These are phyloP conservation scores for Drosophila rubida DNA, from an alignment of 2,888 invertebrate genomes.

Conservation along the genomic window DNA sequence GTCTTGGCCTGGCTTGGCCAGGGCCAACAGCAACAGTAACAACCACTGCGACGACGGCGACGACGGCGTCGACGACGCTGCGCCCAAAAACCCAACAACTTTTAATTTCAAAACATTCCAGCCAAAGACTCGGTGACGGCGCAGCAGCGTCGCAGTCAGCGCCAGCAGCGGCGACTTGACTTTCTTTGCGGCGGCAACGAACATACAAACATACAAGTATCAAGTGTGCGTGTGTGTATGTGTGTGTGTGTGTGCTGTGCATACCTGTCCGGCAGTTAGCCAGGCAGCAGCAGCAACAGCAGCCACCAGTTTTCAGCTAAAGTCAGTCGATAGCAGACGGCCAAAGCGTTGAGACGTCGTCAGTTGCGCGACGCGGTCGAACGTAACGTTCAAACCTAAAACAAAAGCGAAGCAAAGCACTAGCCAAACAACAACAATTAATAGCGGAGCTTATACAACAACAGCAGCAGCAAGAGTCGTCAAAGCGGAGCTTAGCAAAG, in stretches of 20 bases:
- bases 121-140: slow-evolving; percentile 47
- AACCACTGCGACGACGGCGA: neutral
- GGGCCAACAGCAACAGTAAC: slow-evolving; percentile 54
- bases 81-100: slow-evolving; percentile 78
- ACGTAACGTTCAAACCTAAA: slow-evolving; percentile 18
- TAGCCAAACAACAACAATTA: slow-evolving; percentile 27
- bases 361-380: slow-evolving; percentile 34
- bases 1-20: slow-evolving; percentile 48
- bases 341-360: slow-evolving; percentile 73
- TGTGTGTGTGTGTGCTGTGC: neutral
- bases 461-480: slow-evolving; percentile 3
- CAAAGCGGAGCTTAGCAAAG: slow-evolving; percentile 6
- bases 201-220: slow-evolving; percentile 26
- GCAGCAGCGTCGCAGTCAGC: slow-evolving; percentile 20
- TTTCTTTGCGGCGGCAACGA: slow-evolving; percentile 66
- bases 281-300: slow-evolving; percentile 12
- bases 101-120: slow-evolving; percentile 81
- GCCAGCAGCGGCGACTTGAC: slow-evolving; percentile 66
- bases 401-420: slow-evolving; percentile 33
- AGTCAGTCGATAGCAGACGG: slow-evolving; percentile 71
- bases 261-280: slow-evolving; percentile 51
- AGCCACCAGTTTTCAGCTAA: slow-evolving; percentile 47
- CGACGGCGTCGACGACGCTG: slow-evolving; percentile 49
- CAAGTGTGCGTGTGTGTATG: neutral
- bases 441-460: slow-evolving; percentile 21